phyloP scores from a whole-genome alignment of 2,113 vertebrate species.

The Heptranchias perlo region DNA sequence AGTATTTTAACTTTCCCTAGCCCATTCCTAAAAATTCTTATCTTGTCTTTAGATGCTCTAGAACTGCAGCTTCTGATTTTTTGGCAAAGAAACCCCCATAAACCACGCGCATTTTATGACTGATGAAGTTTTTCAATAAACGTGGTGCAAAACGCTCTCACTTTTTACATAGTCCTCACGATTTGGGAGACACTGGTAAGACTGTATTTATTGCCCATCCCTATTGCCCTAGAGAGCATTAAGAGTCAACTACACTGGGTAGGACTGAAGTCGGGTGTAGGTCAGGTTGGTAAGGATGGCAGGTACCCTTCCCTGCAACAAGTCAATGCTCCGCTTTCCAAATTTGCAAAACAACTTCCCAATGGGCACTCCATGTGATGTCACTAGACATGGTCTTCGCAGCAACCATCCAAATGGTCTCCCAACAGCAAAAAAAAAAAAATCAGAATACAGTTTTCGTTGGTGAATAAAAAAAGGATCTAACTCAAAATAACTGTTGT shows the following conservation, averaged over 20 bases:
- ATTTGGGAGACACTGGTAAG: neutral
- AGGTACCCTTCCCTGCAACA: neutral
- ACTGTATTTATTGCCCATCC: slow-evolving; percentile 9
- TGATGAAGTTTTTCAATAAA: neutral
- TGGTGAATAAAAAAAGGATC: neutral
- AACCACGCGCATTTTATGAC: neutral
- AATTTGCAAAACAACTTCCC: neutral
- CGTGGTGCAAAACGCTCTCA: neutral
- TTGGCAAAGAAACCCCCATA: neutral
- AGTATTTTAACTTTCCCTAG: neutral
- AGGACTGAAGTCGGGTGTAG: neutral
- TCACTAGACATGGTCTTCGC: neutral
- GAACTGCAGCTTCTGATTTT: neutral
- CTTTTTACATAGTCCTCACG: neutral
- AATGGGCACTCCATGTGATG: neutral
- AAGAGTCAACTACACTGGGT: neutral
- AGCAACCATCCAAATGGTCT: neutral
- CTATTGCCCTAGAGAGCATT: neutral
- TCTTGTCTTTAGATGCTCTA: no score
- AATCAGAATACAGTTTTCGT: neutral
- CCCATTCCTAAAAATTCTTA: neutral
- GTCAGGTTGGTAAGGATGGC: neutral
- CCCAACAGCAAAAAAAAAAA: neutral
- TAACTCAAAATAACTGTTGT: neutral
- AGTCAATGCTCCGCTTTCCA: neutral